Evolutionary conservation across 2,888 invertebrate genomes (phyloP).

Genomic region (Caenorhabditis japonica): DNA sequence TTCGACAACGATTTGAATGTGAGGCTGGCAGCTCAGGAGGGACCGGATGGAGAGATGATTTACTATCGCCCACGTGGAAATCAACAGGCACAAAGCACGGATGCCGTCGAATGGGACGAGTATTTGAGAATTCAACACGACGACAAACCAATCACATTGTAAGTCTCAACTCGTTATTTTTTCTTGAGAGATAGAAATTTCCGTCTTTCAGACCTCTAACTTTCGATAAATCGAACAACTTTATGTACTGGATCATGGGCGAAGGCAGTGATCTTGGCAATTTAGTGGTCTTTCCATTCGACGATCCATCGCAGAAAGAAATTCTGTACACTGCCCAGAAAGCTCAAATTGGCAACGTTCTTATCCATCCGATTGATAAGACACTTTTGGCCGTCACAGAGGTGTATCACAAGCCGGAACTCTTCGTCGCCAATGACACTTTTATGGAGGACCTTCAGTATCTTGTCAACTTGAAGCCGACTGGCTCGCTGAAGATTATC

Average conservation of each 20-base stretch:
- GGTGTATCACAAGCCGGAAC: conserved; percentile 75
- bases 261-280: conserved; percentile 73
- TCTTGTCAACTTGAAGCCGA: conserved; percentile 72
- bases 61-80: conserved; percentile 55
- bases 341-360: conserved; percentile 73
- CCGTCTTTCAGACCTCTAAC: conserved; percentile 68
- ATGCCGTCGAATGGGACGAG: conserved; percentile 69
- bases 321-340: conserved; percentile 72
- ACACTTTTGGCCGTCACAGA: conserved; percentile 74
- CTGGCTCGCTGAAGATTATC: conserved; percentile 64
- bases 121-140: conserved; percentile 71
- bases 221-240: conserved; percentile 72
- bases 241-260: conserved; percentile 75
- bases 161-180: conserved; percentile 12
- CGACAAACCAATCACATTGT: conserved; percentile 74
- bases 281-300: conserved; percentile 71
- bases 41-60: conserved; percentile 67
- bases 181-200: not conserved
- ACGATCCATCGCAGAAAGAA: conserved; percentile 67
- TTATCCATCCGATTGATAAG: conserved; percentile 73
- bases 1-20: conserved; percentile 72
- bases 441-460: conserved; percentile 69
- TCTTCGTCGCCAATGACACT: conserved; percentile 75
- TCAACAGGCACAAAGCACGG: conserved; percentile 59
- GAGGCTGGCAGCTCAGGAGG: conserved; percentile 71